phyloP scores from a whole-genome alignment of 2,113 vertebrate species.

The Elgaria multicarinata region DNA sequence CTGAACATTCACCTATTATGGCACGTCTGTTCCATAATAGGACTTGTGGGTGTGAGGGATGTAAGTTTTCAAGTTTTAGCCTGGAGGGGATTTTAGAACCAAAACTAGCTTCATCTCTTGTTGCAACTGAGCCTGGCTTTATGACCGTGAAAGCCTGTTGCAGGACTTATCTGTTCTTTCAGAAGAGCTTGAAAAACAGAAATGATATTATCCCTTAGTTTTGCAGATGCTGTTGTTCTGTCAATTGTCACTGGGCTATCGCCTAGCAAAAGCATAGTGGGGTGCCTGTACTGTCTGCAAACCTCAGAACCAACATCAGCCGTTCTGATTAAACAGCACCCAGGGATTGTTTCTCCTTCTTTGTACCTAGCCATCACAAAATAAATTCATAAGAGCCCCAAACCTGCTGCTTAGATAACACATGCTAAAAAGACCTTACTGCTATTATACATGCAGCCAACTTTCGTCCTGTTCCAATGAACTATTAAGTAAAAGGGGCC shows the following conservation, averaged over 20 bases:
- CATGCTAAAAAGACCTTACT: slow-evolving; percentile 34
- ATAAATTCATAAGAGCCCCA: slow-evolving; percentile 5
- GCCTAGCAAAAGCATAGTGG: slow-evolving; percentile 49
- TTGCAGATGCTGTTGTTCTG: slow-evolving; percentile 53
- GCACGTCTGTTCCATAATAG: not conserved
- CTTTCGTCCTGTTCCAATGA: slow-evolving; percentile 4
- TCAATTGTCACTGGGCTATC: slow-evolving; percentile 62
- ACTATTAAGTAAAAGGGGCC: slow-evolving; percentile 6
- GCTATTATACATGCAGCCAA: not conserved
- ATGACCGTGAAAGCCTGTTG: slow-evolving; percentile 40
- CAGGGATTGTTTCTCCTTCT: slow-evolving; percentile 48
- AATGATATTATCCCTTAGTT: slow-evolving; percentile 49
- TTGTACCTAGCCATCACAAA: slow-evolving; percentile 13
- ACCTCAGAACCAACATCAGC: slow-evolving; percentile 62
- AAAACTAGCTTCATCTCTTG: slow-evolving; percentile 10
- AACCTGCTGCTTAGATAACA: slow-evolving; percentile 3
- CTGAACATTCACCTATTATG: not conserved
- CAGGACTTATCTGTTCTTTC: slow-evolving; percentile 16
- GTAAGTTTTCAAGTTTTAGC: not conserved
- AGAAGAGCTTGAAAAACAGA: slow-evolving; percentile 59
- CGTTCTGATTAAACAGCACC: slow-evolving; percentile 68
- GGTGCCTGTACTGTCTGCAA: slow-evolving; percentile 54
- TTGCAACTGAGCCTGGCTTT: slow-evolving; percentile 28
- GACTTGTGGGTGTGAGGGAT: not conserved
- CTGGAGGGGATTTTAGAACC: not conserved